Conservation (phyloP, 2,888 invertebrate species). For the Dryococelus australis region DNA sequence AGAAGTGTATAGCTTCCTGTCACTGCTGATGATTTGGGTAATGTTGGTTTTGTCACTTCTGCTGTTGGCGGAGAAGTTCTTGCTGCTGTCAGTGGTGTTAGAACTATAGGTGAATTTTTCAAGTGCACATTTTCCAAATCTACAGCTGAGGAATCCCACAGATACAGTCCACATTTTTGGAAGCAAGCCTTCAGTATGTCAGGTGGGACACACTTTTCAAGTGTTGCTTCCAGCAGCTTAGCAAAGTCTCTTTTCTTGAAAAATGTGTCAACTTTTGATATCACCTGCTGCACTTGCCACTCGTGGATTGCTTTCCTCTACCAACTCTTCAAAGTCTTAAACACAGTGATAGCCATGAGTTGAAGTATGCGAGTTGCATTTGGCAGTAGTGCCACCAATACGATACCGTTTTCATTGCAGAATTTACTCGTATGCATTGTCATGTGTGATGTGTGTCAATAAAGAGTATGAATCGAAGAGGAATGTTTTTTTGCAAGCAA, state of each 20-base stretch:
- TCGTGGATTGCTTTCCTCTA: constrained; percentile 52
- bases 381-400: constrained; percentile 54
- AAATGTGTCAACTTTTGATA: constrained; percentile 33
- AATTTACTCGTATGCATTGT: constrained; percentile 55
- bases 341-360: constrained; percentile 56
- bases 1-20: no score
- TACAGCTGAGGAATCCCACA: constrained; percentile 12
- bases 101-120: no score
- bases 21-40: no score
- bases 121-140: neutral
- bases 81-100: no score
- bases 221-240: constrained; percentile 42
- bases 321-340: constrained; percentile 52
- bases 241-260: constrained; percentile 51
- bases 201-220: neutral
- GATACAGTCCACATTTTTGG: neutral
- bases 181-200: neutral
- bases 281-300: constrained; percentile 50
- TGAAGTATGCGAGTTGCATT: constrained; percentile 57
- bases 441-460: constrained; percentile 48
- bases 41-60: no score
- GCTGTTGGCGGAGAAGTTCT: no score
- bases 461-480: constrained; percentile 49
- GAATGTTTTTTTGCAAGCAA: constrained; percentile 46
- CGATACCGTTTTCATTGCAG: constrained; percentile 54